Base-by-base conservation (phyloP, 2,113 vertebrate species). In the Ramphastos sulfuratus region DNA sequence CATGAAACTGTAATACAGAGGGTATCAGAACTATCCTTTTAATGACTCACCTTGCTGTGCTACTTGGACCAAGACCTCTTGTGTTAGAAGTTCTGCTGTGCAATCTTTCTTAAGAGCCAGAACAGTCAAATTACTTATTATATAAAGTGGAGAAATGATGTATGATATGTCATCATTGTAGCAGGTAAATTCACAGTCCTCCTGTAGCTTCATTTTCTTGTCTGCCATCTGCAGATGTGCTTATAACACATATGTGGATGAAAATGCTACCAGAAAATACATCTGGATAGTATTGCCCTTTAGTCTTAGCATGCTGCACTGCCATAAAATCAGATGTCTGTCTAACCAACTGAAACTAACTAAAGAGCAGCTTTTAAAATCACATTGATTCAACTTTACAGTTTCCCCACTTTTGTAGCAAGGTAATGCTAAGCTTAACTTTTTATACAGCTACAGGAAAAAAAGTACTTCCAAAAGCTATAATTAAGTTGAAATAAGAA, bases 1-100 rank as follows among this genome's bases (percentile, higher is more conserved):
- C 65, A 80, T 4, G 2, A 66, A 18, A 15, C 21, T 93, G n/a
- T 44, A 66, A 55, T 35, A 59, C 19, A 73, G n/a, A 63, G 28
- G 33, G 5, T 14, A 6, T 83, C 59, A 42, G 28, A 74, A 12
- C 25, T 74, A 31, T 25, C 16, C 23, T 60, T 56, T 74, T 33
- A 59, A 52, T 25, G 50, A 20, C 42, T 80, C 0, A 0, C 20
- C 52, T 86, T 54, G n/a, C n/a, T 15, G 7, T 0, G 0, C 52
- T 93, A 30, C 42, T 71, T 52, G 28, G 37, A 84, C 46, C 12
- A 17, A 85, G 55, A 60, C 16, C 15, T 67, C 69, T 37, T 63
- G 15, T 15, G 31, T 75, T 54, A 28, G 21, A 89, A 39, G 12
- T 25, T 30, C 64, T 85, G 31, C 24, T 37, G 28, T 52, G 65